Percentiles rank a stretch among this genome's conserved stretches.
phyloP scores from a whole-genome alignment of 2,113 vertebrate species.

The Addax nasomaculatus region DNA sequence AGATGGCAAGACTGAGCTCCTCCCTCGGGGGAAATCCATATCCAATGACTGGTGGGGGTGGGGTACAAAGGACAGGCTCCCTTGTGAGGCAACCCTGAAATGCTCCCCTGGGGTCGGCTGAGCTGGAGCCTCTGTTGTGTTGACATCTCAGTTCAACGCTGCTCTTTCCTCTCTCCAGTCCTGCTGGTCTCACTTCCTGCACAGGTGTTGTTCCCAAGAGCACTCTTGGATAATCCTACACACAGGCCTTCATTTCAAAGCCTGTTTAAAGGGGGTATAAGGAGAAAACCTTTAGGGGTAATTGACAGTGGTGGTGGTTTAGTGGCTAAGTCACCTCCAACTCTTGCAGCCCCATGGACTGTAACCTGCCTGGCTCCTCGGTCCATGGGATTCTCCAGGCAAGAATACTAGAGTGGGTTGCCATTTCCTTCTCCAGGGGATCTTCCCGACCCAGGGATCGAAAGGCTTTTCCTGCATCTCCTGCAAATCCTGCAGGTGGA shows the following conservation, averaged over 20 bases:
- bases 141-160: background rate
- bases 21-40: background rate
- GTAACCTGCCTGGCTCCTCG: background rate
- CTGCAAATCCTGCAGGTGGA: background rate
- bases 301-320: background rate
- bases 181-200: background rate
- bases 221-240: background rate
- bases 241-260: background rate
- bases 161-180: background rate
- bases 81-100: background rate
- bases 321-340: background rate
- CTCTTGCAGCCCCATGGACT: background rate
- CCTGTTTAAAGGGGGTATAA: background rate
- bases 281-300: background rate
- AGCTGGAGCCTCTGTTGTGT: background rate
- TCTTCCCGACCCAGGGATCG: background rate
- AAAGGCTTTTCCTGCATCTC: rapidly evolving
- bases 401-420: background rate
- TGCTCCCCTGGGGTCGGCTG: rapidly evolving
- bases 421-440: background rate
- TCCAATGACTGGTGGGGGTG: background rate
- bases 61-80: background rate
- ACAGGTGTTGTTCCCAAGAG: background rate
- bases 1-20: background rate
- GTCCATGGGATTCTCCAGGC: background rate